Evolutionary conservation across 1,140 invertebrate species (phyloP).

Genomic region (Bombyx mori): ASM3026992v2 NC_085119.1:12261501-12262000

Average conservation of each 20-base stretch:
- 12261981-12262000: constrained; percentile 64
- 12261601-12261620: constrained; percentile 51
- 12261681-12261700: constrained; percentile 52
- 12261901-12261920: constrained; percentile 66
- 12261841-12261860: constrained; percentile 56
- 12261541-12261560: constrained; percentile 49
- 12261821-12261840: constrained; percentile 69
- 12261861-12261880: constrained; percentile 53
- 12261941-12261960: constrained; percentile 52
- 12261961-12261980: constrained; percentile 57
- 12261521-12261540: constrained; percentile 73
- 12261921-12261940: constrained; percentile 56
- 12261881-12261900: constrained; percentile 60
- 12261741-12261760: constrained; percentile 54
- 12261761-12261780: constrained; percentile 20
- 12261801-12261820: constrained; percentile 66
- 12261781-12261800: constrained; percentile 37
- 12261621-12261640: constrained; percentile 52
- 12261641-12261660: constrained; percentile 53
- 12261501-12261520: constrained; percentile 73
- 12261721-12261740: constrained; percentile 67
- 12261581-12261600: constrained; percentile 33
- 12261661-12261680: constrained; percentile 29
- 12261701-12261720: constrained; percentile 64
- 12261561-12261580: constrained; percentile 55